A percentile compares a stretch with the other conserved stretches of the same genome.
phyloP scores from a whole-genome alignment of 2,113 vertebrate genomes.

The Mystacornis crossleyi region DNA sequence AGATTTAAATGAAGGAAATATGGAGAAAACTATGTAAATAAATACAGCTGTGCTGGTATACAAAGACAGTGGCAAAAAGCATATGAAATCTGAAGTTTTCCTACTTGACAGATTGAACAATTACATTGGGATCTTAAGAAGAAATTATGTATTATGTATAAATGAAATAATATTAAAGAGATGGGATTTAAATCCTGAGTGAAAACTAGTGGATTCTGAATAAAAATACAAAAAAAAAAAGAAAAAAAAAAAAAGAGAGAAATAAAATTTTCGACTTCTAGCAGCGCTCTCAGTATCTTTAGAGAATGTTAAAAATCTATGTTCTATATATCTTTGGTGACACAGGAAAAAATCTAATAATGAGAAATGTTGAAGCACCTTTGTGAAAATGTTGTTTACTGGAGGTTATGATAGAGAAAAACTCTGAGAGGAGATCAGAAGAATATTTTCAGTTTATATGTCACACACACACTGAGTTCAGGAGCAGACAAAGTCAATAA shows the following conservation, averaged over 20 bases:
- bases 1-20: neutral
- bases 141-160: neutral
- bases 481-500: neutral
- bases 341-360: neutral
- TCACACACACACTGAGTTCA: neutral
- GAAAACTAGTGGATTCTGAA: neutral
- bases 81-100: neutral
- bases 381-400: neutral
- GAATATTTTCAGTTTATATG: neutral
- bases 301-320: neutral
- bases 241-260: neutral
- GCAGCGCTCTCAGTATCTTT: neutral
- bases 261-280: neutral
- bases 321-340: neutral
- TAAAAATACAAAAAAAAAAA: neutral
- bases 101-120: neutral
- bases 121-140: neutral
- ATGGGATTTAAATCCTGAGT: neutral
- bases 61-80: neutral
- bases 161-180: neutral
- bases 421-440: neutral
- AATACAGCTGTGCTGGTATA: neutral
- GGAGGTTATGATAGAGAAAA: neutral
- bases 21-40: neutral
- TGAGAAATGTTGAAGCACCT: neutral